Evolutionary conservation across 2,797 vertebrate species (phyloP).

Genomic region (Pseudomugil tenellus): DNA sequence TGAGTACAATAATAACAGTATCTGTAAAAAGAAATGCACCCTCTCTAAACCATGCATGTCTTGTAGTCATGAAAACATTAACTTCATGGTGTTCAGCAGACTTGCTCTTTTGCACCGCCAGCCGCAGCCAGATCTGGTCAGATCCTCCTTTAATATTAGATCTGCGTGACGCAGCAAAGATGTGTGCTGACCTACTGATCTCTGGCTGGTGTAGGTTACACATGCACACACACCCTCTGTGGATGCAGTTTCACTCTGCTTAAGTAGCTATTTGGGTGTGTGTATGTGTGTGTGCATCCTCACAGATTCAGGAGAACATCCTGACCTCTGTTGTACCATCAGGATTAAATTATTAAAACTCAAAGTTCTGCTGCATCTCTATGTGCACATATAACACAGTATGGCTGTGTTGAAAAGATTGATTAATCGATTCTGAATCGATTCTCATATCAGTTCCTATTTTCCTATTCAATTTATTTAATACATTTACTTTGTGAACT

Average conservation of each 20-base stretch:
- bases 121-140: constrained; percentile 28
- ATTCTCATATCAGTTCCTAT: too few species aligned
- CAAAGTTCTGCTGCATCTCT: constrained; percentile 4
- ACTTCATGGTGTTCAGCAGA: constrained; percentile 28
- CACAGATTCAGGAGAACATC: constrained; percentile 13
- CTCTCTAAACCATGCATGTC: too few species aligned
- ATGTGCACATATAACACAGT: constrained; percentile 19
- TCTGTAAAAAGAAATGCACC: background rate
- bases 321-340: background rate
- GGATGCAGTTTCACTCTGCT: constrained; percentile 61
- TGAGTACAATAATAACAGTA: constrained; percentile 59
- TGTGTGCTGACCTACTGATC: constrained; percentile 74
- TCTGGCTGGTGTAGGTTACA: constrained; percentile 71
- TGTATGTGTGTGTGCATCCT: background rate
- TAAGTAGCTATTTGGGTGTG: background rate
- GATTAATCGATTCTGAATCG: too few species aligned
- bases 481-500: too few species aligned
- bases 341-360: constrained; percentile 18
- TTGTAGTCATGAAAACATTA: background rate
- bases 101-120: background rate
- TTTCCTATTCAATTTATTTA: too few species aligned
- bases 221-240: constrained; percentile 33
- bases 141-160: constrained; percentile 73
- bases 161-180: constrained; percentile 65
- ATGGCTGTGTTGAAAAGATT: too few species aligned